These are phyloP conservation scores for Stegodyphus dumicola DNA, from an alignment of 1,140 invertebrate genomes.

Conservation along the genomic window DNA sequence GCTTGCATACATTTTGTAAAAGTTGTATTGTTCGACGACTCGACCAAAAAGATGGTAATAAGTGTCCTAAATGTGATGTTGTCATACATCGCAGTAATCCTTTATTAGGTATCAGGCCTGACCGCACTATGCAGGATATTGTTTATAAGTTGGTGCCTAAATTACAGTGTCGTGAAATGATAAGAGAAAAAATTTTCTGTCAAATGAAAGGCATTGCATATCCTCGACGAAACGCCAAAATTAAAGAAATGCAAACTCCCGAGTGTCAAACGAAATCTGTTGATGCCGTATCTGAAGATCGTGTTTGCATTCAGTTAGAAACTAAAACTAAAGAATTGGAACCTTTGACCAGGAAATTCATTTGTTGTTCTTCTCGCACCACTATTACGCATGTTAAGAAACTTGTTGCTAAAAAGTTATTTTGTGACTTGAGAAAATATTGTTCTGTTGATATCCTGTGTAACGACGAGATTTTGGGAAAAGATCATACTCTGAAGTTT, in stretches of 20 bases:
- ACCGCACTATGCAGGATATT: conserved; percentile 69
- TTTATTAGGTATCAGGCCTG: conserved; percentile 61
- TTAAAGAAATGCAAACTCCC: not conserved
- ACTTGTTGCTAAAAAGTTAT: conserved; percentile 46
- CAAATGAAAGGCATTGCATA: conserved; percentile 61
- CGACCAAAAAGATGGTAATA: conserved; percentile 57
- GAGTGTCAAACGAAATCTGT: conserved; percentile 9
- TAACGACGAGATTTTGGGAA: conserved; percentile 50
- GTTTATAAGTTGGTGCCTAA: conserved; percentile 70
- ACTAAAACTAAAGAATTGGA: conserved; percentile 31
- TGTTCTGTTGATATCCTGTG: conserved; percentile 45
- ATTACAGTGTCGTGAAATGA: conserved; percentile 69
- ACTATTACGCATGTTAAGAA: conserved; percentile 50
- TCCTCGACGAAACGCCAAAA: not conserved
- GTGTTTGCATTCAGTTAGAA: conserved; percentile 46
- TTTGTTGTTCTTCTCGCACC: conserved; percentile 50
- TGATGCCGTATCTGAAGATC: conserved; percentile 28
- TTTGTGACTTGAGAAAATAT: conserved; percentile 36
- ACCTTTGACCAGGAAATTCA: conserved; percentile 25
- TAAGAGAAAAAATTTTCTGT: conserved; percentile 68
- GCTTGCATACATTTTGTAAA: conserved; percentile 84
- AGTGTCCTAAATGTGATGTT: conserved; percentile 35
- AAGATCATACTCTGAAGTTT: conserved; percentile 53
- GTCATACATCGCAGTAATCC: conserved; percentile 37
- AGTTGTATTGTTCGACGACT: conserved; percentile 70